Conservation (phyloP, 2,888 invertebrate genomes). For the Allolobophora icterica region DNA sequence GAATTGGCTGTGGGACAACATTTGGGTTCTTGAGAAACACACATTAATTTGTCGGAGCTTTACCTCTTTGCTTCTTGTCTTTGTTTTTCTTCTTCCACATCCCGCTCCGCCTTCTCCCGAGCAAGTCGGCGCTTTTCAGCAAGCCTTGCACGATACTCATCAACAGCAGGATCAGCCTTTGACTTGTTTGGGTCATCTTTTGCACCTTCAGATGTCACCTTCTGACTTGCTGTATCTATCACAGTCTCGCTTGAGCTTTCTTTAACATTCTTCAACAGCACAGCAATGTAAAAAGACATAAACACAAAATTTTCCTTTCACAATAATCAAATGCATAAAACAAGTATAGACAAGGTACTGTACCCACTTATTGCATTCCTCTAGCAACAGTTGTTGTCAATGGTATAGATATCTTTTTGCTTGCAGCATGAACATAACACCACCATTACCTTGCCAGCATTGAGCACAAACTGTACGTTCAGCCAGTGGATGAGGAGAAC, state of each 20-base stretch:
- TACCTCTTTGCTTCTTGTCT: constrained; percentile 34
- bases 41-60: background rate
- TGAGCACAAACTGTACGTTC: background rate
- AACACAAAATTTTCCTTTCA: background rate
- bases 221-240: background rate
- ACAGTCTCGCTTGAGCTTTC: background rate
- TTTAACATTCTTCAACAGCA: background rate
- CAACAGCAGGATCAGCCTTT: constrained; percentile 31
- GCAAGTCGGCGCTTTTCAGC: constrained; percentile 41
- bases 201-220: background rate
- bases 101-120: constrained; percentile 41
- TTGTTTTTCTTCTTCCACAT: constrained; percentile 39
- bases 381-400: background rate
- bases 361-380: too few species aligned
- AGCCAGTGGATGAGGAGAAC: background rate
- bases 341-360: background rate
- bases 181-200: constrained; percentile 11
- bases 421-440: background rate
- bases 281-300: background rate
- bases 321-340: background rate
- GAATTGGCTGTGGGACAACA: background rate
- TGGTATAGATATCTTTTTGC: background rate
- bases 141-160: constrained; percentile 41
- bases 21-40: background rate
- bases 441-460: background rate